Evolutionary conservation across 2,797 vertebrate genomes (phyloP), one percentile per base, ranked within the genome.

Genomic region (Coreius guichenoti): DNA sequence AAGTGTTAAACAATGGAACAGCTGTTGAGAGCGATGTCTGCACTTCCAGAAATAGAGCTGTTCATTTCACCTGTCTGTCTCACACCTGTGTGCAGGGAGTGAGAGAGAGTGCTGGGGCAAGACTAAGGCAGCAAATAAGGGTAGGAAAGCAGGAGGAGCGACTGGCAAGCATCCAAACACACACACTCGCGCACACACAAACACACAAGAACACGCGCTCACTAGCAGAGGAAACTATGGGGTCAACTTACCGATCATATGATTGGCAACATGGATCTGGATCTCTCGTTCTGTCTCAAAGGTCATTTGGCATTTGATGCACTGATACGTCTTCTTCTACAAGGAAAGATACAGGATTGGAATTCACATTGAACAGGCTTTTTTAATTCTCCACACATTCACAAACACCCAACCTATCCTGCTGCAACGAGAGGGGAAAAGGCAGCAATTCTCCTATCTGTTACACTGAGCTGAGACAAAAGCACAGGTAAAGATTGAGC

Each of bases 241-340:
- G 47, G 74, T 67, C 83, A 84, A 96, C 98, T 98, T 96, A 99
- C 98, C 98, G 88, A 99, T 99, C 98, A 99, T 99, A 93, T 99
- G 98, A 94, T 99, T 99, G 89, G 98, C 98, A 56, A 99, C 98
- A 21, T 99, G 98, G 91, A 99, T 99, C 94, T 99, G 98, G 93
- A 99, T 99, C 94, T 99, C 98, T 87, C 98, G 92, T 89, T 99
- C 98, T 0, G 97, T 99, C 95, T 99, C 98, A 91, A 99, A 99
- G 87, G 98, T 99, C 98, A 99, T 99, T 96, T 99, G 98, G 96
- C 98, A 99, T 96, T 99, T 99, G 95, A 99, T 99, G 96, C 98
- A 99, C 90, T 99, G 98, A 95, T 99, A 99, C 82, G 98, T 99
- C 95, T 99, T 99, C 92, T 99, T 99, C 98, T 99, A 92, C 92